Percentiles rank a stretch among this genome's conserved stretches.
Evolutionary conservation across 37 sponge, comb jelly and placozoan species (phyloP).

Genomic region (Aphrocallistes beatrix): DNA sequence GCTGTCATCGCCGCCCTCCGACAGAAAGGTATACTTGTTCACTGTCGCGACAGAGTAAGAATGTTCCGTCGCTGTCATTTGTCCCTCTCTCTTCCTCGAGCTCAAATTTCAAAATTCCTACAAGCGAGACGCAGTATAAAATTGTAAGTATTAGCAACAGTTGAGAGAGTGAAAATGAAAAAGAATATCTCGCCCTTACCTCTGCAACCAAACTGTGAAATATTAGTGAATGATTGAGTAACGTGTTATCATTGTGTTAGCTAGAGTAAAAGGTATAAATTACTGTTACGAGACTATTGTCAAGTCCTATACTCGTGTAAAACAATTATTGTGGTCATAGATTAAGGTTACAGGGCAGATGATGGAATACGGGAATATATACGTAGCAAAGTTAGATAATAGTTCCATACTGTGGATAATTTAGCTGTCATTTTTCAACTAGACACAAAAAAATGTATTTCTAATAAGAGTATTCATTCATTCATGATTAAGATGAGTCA

Average conservation of each 20-base stretch:
- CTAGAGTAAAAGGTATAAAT: not conserved
- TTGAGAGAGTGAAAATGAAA: no score
- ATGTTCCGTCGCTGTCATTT: not conserved
- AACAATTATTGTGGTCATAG: not conserved
- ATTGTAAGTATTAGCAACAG: no score
- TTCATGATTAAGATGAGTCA: no score
- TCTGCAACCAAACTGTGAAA: not conserved
- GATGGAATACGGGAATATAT: no score
- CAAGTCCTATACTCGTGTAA: not conserved
- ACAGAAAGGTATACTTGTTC: not conserved
- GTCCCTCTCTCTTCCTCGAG: not conserved
- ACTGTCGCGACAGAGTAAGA: not conserved
- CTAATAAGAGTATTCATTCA: no score
- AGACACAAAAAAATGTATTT: no score
- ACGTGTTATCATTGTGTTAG: not conserved
- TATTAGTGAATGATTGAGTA: not conserved
- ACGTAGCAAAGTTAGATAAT: no score
- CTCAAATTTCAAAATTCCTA: not conserved
- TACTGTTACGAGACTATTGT: constrained; percentile 1
- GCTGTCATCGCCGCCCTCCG: not conserved
- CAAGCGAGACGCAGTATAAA: no score
- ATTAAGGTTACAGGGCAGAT: no score
- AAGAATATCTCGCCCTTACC: no score
- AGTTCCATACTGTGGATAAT: no score
- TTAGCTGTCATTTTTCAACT: no score